Base-by-base conservation (phyloP, 2,888 invertebrate genomes). In the Ochropleura leucogaster region DNA sequence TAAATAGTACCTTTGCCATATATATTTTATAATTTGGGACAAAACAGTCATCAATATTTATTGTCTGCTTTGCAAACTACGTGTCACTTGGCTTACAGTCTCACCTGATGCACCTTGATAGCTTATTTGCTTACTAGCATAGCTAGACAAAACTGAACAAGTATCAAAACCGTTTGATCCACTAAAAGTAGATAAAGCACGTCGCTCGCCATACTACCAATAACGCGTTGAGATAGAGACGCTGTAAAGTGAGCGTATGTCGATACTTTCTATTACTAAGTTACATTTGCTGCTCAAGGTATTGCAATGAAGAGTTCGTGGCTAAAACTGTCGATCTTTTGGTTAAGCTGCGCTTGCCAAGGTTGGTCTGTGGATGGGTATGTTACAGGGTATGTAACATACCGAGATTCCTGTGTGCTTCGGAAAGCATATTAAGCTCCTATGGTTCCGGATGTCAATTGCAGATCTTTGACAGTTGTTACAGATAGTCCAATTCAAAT, bases 101-200 rank as follows among this genome's bases (percentile, higher is more conserved):
- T 62, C 12, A 18, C 12, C 10, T 0, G n/a, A 60, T 12, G 12
- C n/a, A 60, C 42, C 6, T 42, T 0, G n/a, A 44, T 6, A 60
- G 18, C 12, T 30, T 30, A n/a, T 12, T n/a, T n/a, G 44, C n/a
- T 62, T 44, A 62, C 44, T 4, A 3, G 42, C 3, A 44, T 44
- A 46, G 1, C 14, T 18, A n/a, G 2, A 10, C 8, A 71, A 75
- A 44, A 62, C 7, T 12, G 44, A 1, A 14, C 44, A 62, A 85
- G 70, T 79, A 85, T 73, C 85, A 77, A 84, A 46, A 79, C 53
- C 0, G 12, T 46, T 64, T 20, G 0, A 30, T 12, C 44, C 42
- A 0, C 4, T 16, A 10, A 53, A 30, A 64, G 47, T 16, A 74
- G 76, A 85, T 79, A 77, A 71, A 84, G 71, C 74, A 77, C 85